phyloP scores from a whole-genome alignment of 2,888 invertebrate genomes.

The Nephrotoma flavescens region DNA sequence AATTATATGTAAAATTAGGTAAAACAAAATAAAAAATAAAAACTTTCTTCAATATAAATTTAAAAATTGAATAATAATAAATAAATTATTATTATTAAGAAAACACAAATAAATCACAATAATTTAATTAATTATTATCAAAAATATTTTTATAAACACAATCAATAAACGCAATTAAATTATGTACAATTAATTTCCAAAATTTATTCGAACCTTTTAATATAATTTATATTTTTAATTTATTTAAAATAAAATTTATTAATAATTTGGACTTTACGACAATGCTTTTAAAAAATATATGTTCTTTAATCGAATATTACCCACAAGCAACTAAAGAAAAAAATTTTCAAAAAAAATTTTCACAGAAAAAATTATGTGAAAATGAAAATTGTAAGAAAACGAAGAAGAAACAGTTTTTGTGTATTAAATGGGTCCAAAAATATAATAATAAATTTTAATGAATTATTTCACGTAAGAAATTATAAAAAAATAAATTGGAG shows the following conservation, averaged over 20 bases:
- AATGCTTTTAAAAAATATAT: not conserved
- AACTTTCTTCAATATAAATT: not conserved
- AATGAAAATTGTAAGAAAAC: not conserved
- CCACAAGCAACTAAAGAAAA: not conserved
- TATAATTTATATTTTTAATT: not conserved
- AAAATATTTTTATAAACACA: not conserved
- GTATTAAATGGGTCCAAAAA: not conserved
- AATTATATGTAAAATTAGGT: not conserved
- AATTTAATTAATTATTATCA: not conserved
- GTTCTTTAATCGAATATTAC: not conserved
- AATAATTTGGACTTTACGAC: not conserved
- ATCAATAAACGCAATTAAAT: not conserved
- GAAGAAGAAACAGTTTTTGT: not conserved
- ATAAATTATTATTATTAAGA: not conserved
- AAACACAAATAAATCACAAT: not conserved
- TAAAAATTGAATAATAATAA: not conserved
- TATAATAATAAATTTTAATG: not conserved
- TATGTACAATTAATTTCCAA: not conserved
- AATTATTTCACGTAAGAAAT: not conserved
- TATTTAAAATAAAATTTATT: not conserved
- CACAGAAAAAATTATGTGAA: not conserved
- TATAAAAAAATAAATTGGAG: not conserved
- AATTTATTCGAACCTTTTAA: not conserved
- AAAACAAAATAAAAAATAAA: not conserved
- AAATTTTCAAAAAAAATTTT: not conserved